Evolutionary conservation across 2,888 invertebrate species (phyloP).

Genomic region (Drosophila diplacantha): DNA sequence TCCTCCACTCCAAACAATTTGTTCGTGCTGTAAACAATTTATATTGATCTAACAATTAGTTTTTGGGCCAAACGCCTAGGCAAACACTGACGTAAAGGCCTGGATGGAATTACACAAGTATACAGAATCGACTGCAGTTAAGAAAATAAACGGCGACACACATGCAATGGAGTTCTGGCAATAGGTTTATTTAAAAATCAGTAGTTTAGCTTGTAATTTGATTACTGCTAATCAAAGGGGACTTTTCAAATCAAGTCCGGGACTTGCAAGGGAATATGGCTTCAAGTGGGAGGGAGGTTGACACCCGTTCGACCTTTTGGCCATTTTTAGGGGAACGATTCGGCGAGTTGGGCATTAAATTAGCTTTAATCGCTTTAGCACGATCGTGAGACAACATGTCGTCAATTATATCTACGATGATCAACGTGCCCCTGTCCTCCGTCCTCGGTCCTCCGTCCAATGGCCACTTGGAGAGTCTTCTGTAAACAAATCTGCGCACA

Average conservation of each 20-base stretch:
- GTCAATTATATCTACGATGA: slow-evolving; percentile 75
- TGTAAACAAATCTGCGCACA: slow-evolving; percentile 70
- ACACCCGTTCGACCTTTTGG: slow-evolving; percentile 30
- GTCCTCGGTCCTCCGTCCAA: not conserved
- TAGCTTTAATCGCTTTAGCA: slow-evolving; percentile 74
- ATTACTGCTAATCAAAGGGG: not conserved
- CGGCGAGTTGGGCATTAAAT: slow-evolving; percentile 56
- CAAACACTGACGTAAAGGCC: slow-evolving; percentile 21
- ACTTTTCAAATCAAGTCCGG: not conserved
- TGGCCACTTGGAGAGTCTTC: slow-evolving; percentile 29
- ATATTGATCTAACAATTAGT: slow-evolving; percentile 53
- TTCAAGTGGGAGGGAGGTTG: slow-evolving; percentile 35
- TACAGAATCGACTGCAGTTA: slow-evolving; percentile 42
- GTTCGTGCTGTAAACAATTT: slow-evolving; percentile 31
- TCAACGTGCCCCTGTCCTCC: slow-evolving; percentile 45
- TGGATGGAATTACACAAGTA: slow-evolving; percentile 53
- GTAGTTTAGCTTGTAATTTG: slow-evolving; percentile 14
- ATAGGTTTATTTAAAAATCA: slow-evolving; percentile 15
- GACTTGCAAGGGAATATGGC: not conserved
- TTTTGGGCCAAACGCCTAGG: slow-evolving; percentile 24
- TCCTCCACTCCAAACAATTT: slow-evolving; percentile 15
- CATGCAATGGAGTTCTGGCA: slow-evolving; percentile 50
- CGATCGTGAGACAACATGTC: slow-evolving; percentile 76
- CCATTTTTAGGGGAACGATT: slow-evolving; percentile 11
- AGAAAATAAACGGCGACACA: slow-evolving; percentile 38